phyloP scores from a whole-genome alignment of 92 coral and sea anemone species.

The Phenganax marumi region DNA sequence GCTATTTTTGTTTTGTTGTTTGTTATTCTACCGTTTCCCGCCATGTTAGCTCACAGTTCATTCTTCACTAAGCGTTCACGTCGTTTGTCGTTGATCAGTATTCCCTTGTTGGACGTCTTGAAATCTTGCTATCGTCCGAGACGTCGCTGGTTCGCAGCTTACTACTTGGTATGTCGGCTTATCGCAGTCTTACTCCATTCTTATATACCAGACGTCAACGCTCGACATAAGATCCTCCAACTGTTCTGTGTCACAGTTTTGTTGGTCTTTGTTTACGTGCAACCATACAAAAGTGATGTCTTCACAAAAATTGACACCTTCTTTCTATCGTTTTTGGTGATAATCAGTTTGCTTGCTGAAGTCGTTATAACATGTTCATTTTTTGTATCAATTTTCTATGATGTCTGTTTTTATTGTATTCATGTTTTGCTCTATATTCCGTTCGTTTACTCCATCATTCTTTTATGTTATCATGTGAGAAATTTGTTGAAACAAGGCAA shows the following conservation, averaged over 20 bases:
- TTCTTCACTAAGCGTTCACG: slow-evolving; percentile 20
- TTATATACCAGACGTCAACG: slow-evolving; percentile 62
- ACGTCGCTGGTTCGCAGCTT: slow-evolving; percentile 80
- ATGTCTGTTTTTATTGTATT: slow-evolving; percentile 7
- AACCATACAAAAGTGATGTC: slow-evolving; percentile 67
- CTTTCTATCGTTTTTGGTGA: slow-evolving; percentile 9
- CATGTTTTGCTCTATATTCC: slow-evolving; percentile 31
- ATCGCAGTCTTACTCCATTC: slow-evolving; percentile 67
- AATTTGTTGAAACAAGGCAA: slow-evolving; percentile 1
- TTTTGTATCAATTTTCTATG: neutral
- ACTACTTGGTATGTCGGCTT: slow-evolving; percentile 75
- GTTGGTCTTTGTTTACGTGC: slow-evolving; percentile 63
- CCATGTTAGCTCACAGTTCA: slow-evolving; percentile 39
- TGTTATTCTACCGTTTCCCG: slow-evolving; percentile 62
- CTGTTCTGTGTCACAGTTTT: slow-evolving; percentile 64
- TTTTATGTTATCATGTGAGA: slow-evolving; percentile 23
- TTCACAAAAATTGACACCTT: slow-evolving; percentile 17
- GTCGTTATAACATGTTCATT: slow-evolving; percentile 26
- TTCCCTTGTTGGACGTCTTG: slow-evolving; percentile 28
- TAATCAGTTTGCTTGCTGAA: slow-evolving; percentile 29
- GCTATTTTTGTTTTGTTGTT: slow-evolving; percentile 57
- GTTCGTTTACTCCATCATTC: slow-evolving; percentile 15
- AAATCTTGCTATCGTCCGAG: slow-evolving; percentile 14
- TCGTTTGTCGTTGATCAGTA: neutral
- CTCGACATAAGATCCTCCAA: slow-evolving; percentile 73